Evolutionary conservation across 1,140 invertebrate genomes (phyloP).

Genomic region (Muscidifurax raptorellus): DNA sequence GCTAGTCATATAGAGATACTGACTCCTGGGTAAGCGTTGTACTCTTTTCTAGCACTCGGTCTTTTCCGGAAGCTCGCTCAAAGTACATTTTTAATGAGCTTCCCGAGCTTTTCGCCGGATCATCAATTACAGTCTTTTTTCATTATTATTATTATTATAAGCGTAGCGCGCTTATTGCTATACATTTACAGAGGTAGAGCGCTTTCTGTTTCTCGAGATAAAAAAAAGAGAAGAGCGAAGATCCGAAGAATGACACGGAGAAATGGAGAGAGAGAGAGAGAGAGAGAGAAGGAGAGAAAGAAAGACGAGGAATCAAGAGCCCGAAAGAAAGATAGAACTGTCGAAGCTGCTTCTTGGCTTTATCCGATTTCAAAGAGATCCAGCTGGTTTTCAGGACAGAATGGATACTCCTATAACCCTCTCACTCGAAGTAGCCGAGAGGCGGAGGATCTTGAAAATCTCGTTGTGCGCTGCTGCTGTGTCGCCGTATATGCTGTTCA

Average conservation of each 20-base stretch:
- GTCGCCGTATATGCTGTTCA: not conserved
- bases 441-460: slow-evolving; percentile 35
- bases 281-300: not conserved
- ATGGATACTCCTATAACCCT: slow-evolving; percentile 37
- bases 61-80: too few relatives aligned
- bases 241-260: not conserved
- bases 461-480: not conserved
- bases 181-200: not conserved
- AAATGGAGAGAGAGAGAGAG: not conserved
- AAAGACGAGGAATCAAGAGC: slow-evolving; percentile 2
- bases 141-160: too few relatives aligned
- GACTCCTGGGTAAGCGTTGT: not conserved
- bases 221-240: not conserved
- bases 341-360: slow-evolving; percentile 31
- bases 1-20: not conserved
- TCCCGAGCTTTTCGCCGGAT: not conserved
- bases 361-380: slow-evolving; percentile 50
- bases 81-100: too few relatives aligned
- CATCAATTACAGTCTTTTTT: not conserved
- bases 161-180: too few relatives aligned
- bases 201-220: too few relatives aligned
- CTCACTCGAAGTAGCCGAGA: not conserved
- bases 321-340: slow-evolving; percentile 29
- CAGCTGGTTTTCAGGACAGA: slow-evolving; percentile 15
- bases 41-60: not conserved